Base-by-base conservation (phyloP, 2,888 invertebrate species). In the Anticlea derivata region DNA sequence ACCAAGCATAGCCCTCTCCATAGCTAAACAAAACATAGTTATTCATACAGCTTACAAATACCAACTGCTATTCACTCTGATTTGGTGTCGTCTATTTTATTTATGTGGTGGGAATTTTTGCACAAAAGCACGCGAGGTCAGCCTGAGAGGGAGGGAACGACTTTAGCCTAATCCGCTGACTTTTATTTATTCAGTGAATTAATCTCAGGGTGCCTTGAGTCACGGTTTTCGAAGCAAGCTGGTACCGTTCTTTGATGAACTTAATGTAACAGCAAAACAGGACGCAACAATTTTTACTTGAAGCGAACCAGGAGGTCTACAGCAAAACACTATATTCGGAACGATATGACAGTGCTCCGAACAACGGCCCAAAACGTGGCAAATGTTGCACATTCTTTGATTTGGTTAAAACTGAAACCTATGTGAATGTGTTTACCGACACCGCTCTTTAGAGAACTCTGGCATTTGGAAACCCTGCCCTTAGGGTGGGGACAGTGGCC, bases 151-250 rank as follows among this genome's bases (percentile, higher is more conserved):
- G 86, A 86, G 86, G 86, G 83, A 88, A 86, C 85, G 86, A 83
- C 86, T 85, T 80, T 80, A 86, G 82, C 83, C 86, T 89, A 89
- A 89, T 89, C 90, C 88, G 88, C 90, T 88, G 90, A 89, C 90
- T 89, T 89, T 90, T 90, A 89, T 90, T 90, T 90, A 90, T 90
- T 89, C 90, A 88, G 83, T 87, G 88, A 89, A 89, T 90, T 90
- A 89, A 89, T 90, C 89, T 89, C 81, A 65, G 73, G 75, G 65
- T 63, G 73, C 72, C 72, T 66, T 68, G 71, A 80, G 79, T 77
- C 71, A 78, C 80, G 79, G 79, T 12, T 41, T 31, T 13, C 26
- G 4, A 24, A n/a, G 7, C 30, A 27, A 23, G 12, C 31, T 31
- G 22, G 6, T n/a, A 12, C 7, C 34, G 22, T 17, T 11, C 1